Percentiles rank a stretch among this genome's conserved stretches.
phyloP scores from a whole-genome alignment of 1,140 invertebrate species.

The Drosophila grimshawi region DNA sequence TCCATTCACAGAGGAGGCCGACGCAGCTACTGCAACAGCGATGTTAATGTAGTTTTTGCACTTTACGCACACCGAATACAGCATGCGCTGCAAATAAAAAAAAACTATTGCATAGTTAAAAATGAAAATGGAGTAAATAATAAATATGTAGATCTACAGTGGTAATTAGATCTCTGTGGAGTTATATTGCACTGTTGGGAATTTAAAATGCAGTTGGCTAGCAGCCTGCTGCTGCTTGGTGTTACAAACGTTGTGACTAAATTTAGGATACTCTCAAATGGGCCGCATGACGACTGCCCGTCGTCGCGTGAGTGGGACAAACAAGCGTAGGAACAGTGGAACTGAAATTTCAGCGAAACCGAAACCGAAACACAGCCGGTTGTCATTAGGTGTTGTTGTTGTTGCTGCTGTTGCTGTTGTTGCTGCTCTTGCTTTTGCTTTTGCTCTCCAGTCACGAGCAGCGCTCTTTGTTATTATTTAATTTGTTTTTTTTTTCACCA shows the following conservation, averaged over 20 bases:
- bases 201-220: background rate
- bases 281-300: slow-evolving; percentile 40
- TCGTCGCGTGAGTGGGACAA: slow-evolving; percentile 74
- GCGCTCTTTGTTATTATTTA: slow-evolving; percentile 67
- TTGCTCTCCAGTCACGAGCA: slow-evolving; percentile 27
- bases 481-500: slow-evolving; percentile 28
- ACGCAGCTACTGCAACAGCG: slow-evolving; percentile 1
- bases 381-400: slow-evolving; percentile 25
- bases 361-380: slow-evolving; percentile 57
- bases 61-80: background rate
- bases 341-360: slow-evolving; percentile 41
- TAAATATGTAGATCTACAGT: no score
- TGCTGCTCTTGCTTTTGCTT: slow-evolving; percentile 17
- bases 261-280: background rate
- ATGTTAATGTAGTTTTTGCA: slow-evolving; percentile 7
- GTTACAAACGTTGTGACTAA: slow-evolving; percentile 13
- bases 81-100: slow-evolving; percentile 11
- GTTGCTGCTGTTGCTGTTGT: slow-evolving; percentile 9
- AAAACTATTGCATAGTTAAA: background rate
- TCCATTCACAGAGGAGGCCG: slow-evolving; percentile 1
- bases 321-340: slow-evolving; percentile 46
- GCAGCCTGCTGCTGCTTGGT: background rate
- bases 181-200: background rate
- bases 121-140: background rate
- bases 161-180: no score